These are phyloP conservation scores for Mylabris phalerata DNA, from an alignment of 1,140 invertebrate genomes.

Conservation along the genomic window DNA sequence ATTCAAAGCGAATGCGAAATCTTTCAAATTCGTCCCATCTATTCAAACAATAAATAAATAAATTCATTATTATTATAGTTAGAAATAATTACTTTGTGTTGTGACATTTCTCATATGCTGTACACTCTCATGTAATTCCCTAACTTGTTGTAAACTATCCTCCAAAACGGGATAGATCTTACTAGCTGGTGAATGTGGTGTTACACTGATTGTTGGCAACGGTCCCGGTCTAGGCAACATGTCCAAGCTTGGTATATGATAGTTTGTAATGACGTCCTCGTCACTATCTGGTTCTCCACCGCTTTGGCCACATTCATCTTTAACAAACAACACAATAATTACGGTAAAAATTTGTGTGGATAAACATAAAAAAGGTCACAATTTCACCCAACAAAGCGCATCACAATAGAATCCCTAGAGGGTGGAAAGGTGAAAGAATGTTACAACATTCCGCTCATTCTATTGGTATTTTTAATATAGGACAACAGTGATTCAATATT, in stretches of 20 bases:
- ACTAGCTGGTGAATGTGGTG: constrained; percentile 68
- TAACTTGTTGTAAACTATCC: constrained; percentile 67
- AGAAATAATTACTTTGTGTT: constrained; percentile 30
- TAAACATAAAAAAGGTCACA: background rate
- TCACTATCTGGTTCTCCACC: constrained; percentile 56
- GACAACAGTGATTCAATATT: background rate
- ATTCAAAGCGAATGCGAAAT: constrained; percentile 44
- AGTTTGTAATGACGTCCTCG: constrained; percentile 62
- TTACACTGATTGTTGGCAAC: constrained; percentile 75
- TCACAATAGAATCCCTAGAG: too few relatives aligned
- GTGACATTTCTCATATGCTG: constrained; percentile 66
- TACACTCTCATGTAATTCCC: constrained; percentile 66
- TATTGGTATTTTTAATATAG: background rate
- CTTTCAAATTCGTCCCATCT: constrained; percentile 23
- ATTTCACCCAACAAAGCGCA: background rate
- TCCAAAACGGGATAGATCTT: constrained; percentile 61
- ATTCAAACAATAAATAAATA: too few relatives aligned
- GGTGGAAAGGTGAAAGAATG: too few relatives aligned
- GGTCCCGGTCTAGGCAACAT: constrained; percentile 42
- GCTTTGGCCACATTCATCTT: constrained; percentile 54
- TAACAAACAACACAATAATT: constrained; percentile 18
- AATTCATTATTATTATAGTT: background rate
- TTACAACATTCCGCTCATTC: background rate
- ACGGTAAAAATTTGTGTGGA: background rate
- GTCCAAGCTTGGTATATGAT: constrained; percentile 41